Evolutionary conservation across 2,113 vertebrate genomes (phyloP), one percentile per base, ranked within the genome.

Genomic region (Perognathus longimembris): DNA sequence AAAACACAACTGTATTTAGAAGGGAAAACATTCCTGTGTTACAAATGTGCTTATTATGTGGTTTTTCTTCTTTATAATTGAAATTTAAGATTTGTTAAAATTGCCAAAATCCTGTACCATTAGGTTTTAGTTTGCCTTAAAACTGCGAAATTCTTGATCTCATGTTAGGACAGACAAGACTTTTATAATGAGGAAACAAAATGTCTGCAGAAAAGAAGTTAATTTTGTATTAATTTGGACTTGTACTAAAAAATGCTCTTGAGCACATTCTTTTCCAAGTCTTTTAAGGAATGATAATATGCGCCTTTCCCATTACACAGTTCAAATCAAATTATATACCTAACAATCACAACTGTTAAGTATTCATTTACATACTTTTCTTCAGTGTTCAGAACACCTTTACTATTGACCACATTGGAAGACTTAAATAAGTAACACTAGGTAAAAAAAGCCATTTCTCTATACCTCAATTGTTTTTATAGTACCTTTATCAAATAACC

Each of bases 311-410:
- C 38, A 93, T 93, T 88, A 95, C 85, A 96, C 15, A 94, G 54
- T 82, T 96, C 69, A 92, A 64, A 96, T 95, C 84, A 95, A 95
- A 96, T 96, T 94, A 92, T 93, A 97, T 93, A 70, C 70, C 93
- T 95, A 89, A 89, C 91, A 95, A 93, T 95, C 88, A 92, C 78
- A 94, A 88, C 54, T 75, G 90, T 61, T 15, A 96, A 95, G 74
- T 82, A 93, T 76, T 95, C 71, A 96, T 96, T 96, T 96, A 92
- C 92, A 96, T 93, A 83, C 92, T 82, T 95, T 85, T 42, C 79
- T 81, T 92, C 73, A 61, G n/a, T 85, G 30, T 92, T 94, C 57
- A 96, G 36, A 87, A 81, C 36, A 63, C 6, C 1, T 69, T 88
- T 74, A 85, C 69, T 91, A 26, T 70, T 40, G 50, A 85, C 57